Conservation (phyloP, 2,113 vertebrate genomes). For the Notarius quadriscutis region DNA sequence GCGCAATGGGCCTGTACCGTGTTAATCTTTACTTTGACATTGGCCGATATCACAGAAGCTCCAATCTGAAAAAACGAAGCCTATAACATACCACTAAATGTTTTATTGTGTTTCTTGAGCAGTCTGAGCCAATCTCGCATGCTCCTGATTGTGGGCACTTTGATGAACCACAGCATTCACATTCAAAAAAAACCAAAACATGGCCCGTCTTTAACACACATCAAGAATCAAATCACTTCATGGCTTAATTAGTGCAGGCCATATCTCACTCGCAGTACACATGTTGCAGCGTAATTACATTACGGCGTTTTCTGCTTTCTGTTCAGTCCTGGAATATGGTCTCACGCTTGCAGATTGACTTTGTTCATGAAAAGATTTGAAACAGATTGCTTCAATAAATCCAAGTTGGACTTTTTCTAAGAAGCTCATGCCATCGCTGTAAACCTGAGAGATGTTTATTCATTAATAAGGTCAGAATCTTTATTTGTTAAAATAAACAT, state of each 20-base stretch:
- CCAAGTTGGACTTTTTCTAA: background rate
- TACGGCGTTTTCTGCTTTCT: background rate
- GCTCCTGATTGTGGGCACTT: background rate
- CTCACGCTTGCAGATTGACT: background rate
- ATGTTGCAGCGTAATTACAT: background rate
- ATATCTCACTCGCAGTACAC: background rate
- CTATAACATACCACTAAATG: background rate
- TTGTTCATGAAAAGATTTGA: background rate
- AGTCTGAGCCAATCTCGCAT: background rate
- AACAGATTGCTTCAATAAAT: background rate
- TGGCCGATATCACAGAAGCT: conserved; percentile 19
- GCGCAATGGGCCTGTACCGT: background rate
- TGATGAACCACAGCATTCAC: background rate
- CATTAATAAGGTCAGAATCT: conserved; percentile 3
- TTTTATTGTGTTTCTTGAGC: conserved; percentile 1
- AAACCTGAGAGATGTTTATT: background rate
- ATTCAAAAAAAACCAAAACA: background rate
- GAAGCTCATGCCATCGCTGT: background rate
- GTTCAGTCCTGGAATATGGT: background rate
- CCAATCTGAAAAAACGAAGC: background rate
- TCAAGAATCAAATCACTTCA: background rate
- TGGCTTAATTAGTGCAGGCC: conserved; percentile 8
- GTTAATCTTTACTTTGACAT: conserved; percentile 20
- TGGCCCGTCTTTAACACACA: background rate
- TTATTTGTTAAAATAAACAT: background rate